Base-by-base conservation (phyloP, 2,888 invertebrate genomes). In the Sarcophaga rosellei region DNA sequence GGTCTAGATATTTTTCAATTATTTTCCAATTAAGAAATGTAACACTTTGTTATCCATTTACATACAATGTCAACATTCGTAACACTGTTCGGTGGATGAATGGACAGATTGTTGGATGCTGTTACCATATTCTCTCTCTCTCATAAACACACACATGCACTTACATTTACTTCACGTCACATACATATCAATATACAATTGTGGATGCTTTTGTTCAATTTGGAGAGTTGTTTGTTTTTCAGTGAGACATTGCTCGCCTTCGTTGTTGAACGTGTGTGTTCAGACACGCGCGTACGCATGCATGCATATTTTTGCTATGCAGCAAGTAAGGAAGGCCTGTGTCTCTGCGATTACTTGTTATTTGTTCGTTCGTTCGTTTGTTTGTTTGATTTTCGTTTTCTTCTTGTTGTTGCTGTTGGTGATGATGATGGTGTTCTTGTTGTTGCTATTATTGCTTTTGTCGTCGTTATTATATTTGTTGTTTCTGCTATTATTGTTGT, bases 271-370 rank as follows among this genome's bases (percentile, higher is more conserved):
- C 84, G 84, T 84, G 77, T 84, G 83, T 84, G 84, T 75, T 84
- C 84, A 84, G 84, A 79, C 84, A 84, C 84, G 84, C 84, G 84
- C 84, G 84, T 84, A 84, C 84, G 84, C 79, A 84, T 84, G 83
- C 78, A 84, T 84, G 84, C 84, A 84, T 84, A 84, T 84, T 79
- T 79, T 78, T 79, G 84, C 65, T 63, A 84, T 79, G 79, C 84
- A 75, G 79, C 79, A 79, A 84, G 84, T 84, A 75, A 79, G 75
- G 70, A 84, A 84, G 84, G 84, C 84, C 59, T 79, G 79, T 83
- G 63, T 82, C 53, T 53, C 79, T 84, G 69, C 65, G 79, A 79
- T 84, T 84, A 79, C 79, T 84, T 84, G 79, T 79, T 83, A 69
- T 78, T 83, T 83, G 83, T 66, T 76, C 76, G 81, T 65, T 76